Base-by-base conservation (phyloP, 1,140 invertebrate genomes). In the Plutomurus gul region DNA sequence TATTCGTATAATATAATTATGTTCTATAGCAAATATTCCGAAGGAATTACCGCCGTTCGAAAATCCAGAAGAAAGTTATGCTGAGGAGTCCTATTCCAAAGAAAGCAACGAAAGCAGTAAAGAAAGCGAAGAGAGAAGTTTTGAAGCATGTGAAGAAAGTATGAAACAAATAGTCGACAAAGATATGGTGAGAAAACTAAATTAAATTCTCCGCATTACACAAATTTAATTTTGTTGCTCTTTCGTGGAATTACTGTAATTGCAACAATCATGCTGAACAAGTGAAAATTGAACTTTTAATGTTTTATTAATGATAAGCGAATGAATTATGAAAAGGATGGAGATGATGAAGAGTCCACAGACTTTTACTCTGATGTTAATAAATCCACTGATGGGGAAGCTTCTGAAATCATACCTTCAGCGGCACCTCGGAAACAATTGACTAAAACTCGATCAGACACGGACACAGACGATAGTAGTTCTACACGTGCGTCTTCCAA, bases 271-370 rank as follows among this genome's bases (percentile, higher is more conserved):
- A n/a, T n/a, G n/a, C n/a, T n/a, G n/a, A n/a, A n/a, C n/a, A n/a
- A n/a, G n/a, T n/a, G n/a, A n/a, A n/a, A n/a, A n/a, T n/a, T n/a
- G n/a, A n/a, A n/a, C n/a, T n/a, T n/a, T n/a, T n/a, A n/a, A n/a
- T n/a, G n/a, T n/a, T n/a, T n/a, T n/a, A n/a, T n/a, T n/a, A n/a
- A n/a, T n/a, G n/a, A n/a, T n/a, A n/a, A n/a, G n/a, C n/a, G n/a
- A n/a, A 10, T 65, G 5, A 3, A 10, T 33, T 30, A 33, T 79
- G 94, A 93, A 0, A 94, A 96, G 86, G 93, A 92, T 0, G 93
- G 94, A 85, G 85, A 85, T 65, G 87, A 86, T 49, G 89, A 89
- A 60, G 88, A 92, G 74, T 93, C 92, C 0, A 93, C 92, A 18
- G 88, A 89, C 51, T 84, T 84, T 70, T 82, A 84, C 47, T 84